Evolutionary conservation across 2,888 invertebrate genomes (phyloP), one percentile per base, ranked within the genome.

Genomic region (Flabesymbios commensalis): DNA sequence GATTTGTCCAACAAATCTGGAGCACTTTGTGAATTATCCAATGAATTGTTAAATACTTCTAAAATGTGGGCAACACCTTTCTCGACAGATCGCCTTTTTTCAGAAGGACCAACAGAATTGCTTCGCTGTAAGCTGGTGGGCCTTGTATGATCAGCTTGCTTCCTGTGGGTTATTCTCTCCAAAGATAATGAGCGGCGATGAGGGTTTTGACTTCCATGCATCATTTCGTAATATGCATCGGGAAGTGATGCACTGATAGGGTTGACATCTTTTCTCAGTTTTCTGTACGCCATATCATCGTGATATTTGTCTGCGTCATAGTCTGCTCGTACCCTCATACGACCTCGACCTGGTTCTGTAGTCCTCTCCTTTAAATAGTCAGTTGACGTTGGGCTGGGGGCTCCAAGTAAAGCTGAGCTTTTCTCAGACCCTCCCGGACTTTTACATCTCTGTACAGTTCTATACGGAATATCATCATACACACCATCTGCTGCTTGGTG

Each of bases 61-160:
- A 77, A 65, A 60, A 75, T 73, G 64, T 71, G 69, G 1, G 75
- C 74, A 14, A 78, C 74, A 4, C 77, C 72, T 47, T 67, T 65
- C 3, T 72, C 67, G 32, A 74, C 61, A 48, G 72, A 72, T 31
- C 67, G 61, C 29, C 63, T 57, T 17, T 64, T 43, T 19, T 64
- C 61, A 17, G 41, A 36, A 32, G 54, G 41, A 17, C 57, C 57
- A 14, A 63, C 33, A 2, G 63, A 64, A 17, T 47, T 42, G 39
- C 62, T 59, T 3, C 57, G 26, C 19, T 61, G 26, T 36, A 36
- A 7, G 31, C n/a, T 29, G 39, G 10, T 36, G 14, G 28, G 28
- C 31, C 31, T 7, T 7, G 7, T 14, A 32, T 7, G 7, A 14
- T n/a, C 39, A n/a, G 39, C 10, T 36, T 36, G 10, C 39, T n/a